Evolutionary conservation across 2,888 invertebrate species (phyloP).

Genomic region (Amblyjoppa fuscipennis): DNA sequence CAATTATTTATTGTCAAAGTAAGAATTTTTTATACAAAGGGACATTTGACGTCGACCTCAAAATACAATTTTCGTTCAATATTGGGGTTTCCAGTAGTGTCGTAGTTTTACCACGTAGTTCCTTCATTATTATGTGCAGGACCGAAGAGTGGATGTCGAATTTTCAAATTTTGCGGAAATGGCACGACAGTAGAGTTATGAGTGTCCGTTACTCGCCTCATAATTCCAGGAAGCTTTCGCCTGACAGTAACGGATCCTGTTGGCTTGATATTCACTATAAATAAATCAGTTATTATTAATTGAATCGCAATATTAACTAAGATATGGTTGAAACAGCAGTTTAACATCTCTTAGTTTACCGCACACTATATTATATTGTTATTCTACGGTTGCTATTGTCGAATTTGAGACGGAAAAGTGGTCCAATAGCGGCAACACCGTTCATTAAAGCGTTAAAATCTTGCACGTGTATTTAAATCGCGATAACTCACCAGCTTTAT

Average conservation of each 20-base stretch:
- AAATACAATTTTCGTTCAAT: background rate
- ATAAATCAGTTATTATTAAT: slow-evolving; percentile 4
- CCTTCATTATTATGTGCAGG: slow-evolving; percentile 50
- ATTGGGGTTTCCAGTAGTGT: background rate
- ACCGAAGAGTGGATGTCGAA: slow-evolving; percentile 77
- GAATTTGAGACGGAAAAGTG: background rate
- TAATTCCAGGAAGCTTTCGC: slow-evolving; percentile 70
- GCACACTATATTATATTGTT: too few species aligned
- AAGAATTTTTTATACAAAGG: background rate
- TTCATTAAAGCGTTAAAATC: background rate
- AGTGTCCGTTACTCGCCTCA: slow-evolving; percentile 64
- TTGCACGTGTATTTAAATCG: background rate
- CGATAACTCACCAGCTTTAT: slow-evolving; percentile 72
- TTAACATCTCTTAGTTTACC: background rate
- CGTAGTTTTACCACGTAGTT: background rate
- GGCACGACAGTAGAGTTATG: slow-evolving; percentile 69
- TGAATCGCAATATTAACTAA: background rate
- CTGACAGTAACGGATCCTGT: slow-evolving; percentile 73
- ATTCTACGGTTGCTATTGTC: too few species aligned
- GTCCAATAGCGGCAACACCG: too few species aligned
- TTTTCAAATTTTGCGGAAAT: slow-evolving; percentile 76
- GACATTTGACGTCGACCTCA: background rate
- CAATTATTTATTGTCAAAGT: slow-evolving; percentile 1
- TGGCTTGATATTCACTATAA: slow-evolving; percentile 76
- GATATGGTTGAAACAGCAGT: background rate